phyloP scores from a whole-genome alignment of 2,888 invertebrate genomes.

The Rhimphoctona megacephalus region DNA sequence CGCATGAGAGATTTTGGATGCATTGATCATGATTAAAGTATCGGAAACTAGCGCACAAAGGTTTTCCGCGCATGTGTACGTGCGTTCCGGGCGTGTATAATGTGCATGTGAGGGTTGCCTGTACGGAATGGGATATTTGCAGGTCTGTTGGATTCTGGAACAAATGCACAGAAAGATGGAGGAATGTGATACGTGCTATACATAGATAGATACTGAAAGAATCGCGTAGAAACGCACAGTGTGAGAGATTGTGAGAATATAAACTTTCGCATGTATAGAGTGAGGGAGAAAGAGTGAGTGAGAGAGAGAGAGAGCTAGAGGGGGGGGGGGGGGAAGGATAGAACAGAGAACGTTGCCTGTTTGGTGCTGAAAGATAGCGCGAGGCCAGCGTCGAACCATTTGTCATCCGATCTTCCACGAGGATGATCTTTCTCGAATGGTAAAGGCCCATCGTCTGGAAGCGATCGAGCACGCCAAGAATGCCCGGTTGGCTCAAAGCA shows the following conservation, averaged over 20 bases:
- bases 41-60: slow-evolving; percentile 24
- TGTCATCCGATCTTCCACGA: slow-evolving; percentile 77
- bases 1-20: slow-evolving; percentile 41
- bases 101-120: slow-evolving; percentile 1
- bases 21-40: slow-evolving; percentile 47
- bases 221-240: slow-evolving; percentile 21
- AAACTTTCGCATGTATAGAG: slow-evolving; percentile 20
- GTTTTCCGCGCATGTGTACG: background rate
- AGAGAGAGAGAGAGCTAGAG: slow-evolving; percentile 29
- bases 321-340: slow-evolving; percentile 6
- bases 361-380: slow-evolving; percentile 71
- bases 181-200: slow-evolving; percentile 40
- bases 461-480: slow-evolving; percentile 68
- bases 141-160: slow-evolving; percentile 51
- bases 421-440: slow-evolving; percentile 74
- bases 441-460: slow-evolving; percentile 73
- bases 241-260: slow-evolving; percentile 46
- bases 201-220: slow-evolving; percentile 25
- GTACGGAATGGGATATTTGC: slow-evolving; percentile 52
- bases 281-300: slow-evolving; percentile 22
- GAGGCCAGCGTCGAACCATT: slow-evolving; percentile 71
- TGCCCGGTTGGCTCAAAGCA: slow-evolving; percentile 53
- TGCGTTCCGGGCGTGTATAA: background rate
- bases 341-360: slow-evolving; percentile 48
- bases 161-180: slow-evolving; percentile 44